phyloP scores from a whole-genome alignment of 2,888 invertebrate species.

The Drosophila hamatofila region DNA sequence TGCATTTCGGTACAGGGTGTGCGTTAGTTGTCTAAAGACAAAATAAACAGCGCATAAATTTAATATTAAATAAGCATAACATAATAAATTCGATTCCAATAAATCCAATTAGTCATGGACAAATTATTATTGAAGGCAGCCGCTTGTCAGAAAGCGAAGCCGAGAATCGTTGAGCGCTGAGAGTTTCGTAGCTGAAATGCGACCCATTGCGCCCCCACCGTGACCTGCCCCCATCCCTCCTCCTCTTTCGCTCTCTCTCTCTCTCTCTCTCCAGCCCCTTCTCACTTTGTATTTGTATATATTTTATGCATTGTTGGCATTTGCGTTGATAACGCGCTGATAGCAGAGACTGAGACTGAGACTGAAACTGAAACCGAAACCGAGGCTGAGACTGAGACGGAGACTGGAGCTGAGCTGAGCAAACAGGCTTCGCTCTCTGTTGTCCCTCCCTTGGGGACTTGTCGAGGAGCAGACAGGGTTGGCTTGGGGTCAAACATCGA shows the following conservation, averaged over 20 bases:
- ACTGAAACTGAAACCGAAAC: background rate
- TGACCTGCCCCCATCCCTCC: slow-evolving; percentile 15
- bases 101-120: slow-evolving; percentile 83
- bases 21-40: slow-evolving; percentile 40
- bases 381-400: background rate
- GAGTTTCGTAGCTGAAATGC: slow-evolving; percentile 27
- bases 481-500: slow-evolving; percentile 26
- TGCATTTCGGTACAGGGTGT: background rate
- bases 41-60: slow-evolving; percentile 76
- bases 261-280: background rate
- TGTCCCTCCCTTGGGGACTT: slow-evolving; percentile 8
- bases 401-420: slow-evolving; percentile 3
- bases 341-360: slow-evolving; percentile 28
- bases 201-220: slow-evolving; percentile 29
- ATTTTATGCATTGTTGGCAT: slow-evolving; percentile 73
- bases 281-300: slow-evolving; percentile 1
- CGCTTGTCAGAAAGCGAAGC: slow-evolving; percentile 45
- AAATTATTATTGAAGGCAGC: slow-evolving; percentile 80
- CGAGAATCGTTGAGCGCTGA: slow-evolving; percentile 15
- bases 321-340: slow-evolving; percentile 65
- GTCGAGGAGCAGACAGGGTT: slow-evolving; percentile 2
- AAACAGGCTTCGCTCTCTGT: slow-evolving; percentile 55
- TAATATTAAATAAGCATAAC: slow-evolving; percentile 80
- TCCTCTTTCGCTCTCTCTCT: background rate
- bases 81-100: slow-evolving; percentile 83